Evolutionary conservation across 2,888 invertebrate species (phyloP).

Genomic region (Volucella inanis): DNA sequence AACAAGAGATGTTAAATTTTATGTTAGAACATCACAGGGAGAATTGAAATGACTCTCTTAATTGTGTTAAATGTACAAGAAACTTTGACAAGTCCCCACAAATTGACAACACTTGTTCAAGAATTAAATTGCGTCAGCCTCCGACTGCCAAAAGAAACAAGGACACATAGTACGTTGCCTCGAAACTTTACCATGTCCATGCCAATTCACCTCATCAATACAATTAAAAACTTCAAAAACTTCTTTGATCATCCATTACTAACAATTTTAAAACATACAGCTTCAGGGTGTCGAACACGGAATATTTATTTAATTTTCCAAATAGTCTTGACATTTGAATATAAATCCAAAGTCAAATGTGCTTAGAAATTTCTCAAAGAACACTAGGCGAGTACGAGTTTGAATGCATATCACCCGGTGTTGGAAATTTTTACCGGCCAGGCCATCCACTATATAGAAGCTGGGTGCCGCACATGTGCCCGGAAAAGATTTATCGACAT

Average conservation of each 20-base stretch:
- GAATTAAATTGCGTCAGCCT: no score
- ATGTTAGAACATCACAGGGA: no score
- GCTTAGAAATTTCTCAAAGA: background rate
- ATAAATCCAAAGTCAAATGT: constrained; percentile 17
- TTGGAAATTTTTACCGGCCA: background rate
- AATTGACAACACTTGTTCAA: constrained; percentile 1
- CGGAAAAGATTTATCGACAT: constrained; percentile 36
- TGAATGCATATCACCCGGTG: no score
- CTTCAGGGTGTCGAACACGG: background rate
- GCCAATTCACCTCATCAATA: background rate
- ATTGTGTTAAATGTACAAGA: background rate
- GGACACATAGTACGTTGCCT: no score
- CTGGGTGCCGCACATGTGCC: constrained; percentile 5
- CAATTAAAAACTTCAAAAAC: background rate
- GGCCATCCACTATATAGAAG: background rate
- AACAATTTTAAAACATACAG: background rate
- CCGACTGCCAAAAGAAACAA: no score
- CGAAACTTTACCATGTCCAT: no score
- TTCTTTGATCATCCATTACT: background rate
- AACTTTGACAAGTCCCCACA: background rate
- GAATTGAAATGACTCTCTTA: background rate
- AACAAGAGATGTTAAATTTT: no score
- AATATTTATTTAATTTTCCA: constrained; percentile 21
- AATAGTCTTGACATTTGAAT: constrained; percentile 27
- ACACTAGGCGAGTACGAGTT: no score